Conservation (phyloP, 2,888 invertebrate species). For the Hirtodrosophila trivittata region DNA sequence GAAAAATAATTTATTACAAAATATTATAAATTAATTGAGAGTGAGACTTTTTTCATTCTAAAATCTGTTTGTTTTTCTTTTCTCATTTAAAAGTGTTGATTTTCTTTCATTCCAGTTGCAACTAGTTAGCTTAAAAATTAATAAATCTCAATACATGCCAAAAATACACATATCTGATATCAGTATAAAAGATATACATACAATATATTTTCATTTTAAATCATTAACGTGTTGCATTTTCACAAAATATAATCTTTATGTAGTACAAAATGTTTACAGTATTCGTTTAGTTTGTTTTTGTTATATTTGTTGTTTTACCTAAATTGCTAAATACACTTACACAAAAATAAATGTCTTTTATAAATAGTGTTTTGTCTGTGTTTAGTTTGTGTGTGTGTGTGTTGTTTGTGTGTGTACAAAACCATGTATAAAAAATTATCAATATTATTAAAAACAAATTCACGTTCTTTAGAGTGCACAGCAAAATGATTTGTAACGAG, state of each 20-base stretch:
- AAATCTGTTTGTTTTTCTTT: neutral
- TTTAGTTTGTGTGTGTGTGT: slow-evolving; percentile 35
- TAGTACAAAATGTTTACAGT: slow-evolving; percentile 41
- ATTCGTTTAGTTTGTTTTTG: slow-evolving; percentile 5
- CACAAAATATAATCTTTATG: slow-evolving; percentile 40
- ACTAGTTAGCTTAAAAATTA: slow-evolving; percentile 43
- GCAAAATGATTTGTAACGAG: slow-evolving; percentile 66
- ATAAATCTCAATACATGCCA: slow-evolving; percentile 58
- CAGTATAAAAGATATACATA: neutral
- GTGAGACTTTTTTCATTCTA: slow-evolving; percentile 57
- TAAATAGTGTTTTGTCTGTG: slow-evolving; percentile 40
- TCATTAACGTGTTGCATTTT: slow-evolving; percentile 37
- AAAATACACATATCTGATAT: slow-evolving; percentile 24
- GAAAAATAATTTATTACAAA: slow-evolving; percentile 75
- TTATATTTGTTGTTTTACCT: slow-evolving; percentile 44
- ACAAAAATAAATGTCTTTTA: slow-evolving; percentile 76
- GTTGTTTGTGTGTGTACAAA: slow-evolving; percentile 26
- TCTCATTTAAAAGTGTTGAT: slow-evolving; percentile 15
- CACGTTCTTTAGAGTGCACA: slow-evolving; percentile 45
- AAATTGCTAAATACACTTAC: slow-evolving; percentile 62
- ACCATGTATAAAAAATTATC: slow-evolving; percentile 31
- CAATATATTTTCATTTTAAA: slow-evolving; percentile 37
- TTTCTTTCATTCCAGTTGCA: neutral
- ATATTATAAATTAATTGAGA: slow-evolving; percentile 68
- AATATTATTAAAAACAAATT: slow-evolving; percentile 47